Percentiles rank a stretch among this genome's conserved stretches.
These are phyloP conservation scores for Branchipolynoe longqiensis DNA, from an alignment of 2,888 invertebrate genomes.

Conservation along the genomic window DNA sequence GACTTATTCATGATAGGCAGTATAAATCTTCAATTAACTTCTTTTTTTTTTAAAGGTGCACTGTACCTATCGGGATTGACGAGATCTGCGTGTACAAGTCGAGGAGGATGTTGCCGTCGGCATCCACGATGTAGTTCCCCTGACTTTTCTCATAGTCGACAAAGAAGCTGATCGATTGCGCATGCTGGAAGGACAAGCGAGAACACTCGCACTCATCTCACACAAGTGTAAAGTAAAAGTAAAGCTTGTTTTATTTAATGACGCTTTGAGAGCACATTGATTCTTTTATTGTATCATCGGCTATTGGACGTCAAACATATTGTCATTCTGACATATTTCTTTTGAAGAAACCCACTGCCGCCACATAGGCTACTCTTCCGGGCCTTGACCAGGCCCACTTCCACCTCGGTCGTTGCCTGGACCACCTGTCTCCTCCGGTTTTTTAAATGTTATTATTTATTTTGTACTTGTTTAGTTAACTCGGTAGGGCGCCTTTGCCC, in stretches of 20 bases:
- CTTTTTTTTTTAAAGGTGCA: neutral
- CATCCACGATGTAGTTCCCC: slow-evolving; percentile 97
- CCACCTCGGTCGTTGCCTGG: no score
- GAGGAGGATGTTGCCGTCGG: slow-evolving; percentile 92
- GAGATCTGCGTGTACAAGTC: slow-evolving; percentile 94
- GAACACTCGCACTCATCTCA: slow-evolving; percentile 30
- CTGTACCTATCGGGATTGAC: slow-evolving; percentile 82
- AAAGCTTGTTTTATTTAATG: no score
- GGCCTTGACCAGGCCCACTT: no score
- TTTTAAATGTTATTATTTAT: neutral
- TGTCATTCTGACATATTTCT: no score
- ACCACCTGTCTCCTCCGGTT: neutral
- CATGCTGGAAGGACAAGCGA: slow-evolving; percentile 84
- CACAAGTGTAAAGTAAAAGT: neutral
- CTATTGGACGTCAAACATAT: no score
- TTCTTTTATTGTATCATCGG: no score
- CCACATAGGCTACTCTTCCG: no score
- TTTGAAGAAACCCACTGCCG: no score
- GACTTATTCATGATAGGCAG: no score
- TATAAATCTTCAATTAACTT: neutral
- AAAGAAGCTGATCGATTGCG: slow-evolving; percentile 86
- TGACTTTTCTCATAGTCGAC: slow-evolving; percentile 94
- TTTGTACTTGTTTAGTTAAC: no score
- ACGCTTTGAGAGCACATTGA: no score
- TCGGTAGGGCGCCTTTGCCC: no score